Evolutionary conservation across 2,113 vertebrate genomes (phyloP).

Genomic region (Hyaena hyaena): DNA sequence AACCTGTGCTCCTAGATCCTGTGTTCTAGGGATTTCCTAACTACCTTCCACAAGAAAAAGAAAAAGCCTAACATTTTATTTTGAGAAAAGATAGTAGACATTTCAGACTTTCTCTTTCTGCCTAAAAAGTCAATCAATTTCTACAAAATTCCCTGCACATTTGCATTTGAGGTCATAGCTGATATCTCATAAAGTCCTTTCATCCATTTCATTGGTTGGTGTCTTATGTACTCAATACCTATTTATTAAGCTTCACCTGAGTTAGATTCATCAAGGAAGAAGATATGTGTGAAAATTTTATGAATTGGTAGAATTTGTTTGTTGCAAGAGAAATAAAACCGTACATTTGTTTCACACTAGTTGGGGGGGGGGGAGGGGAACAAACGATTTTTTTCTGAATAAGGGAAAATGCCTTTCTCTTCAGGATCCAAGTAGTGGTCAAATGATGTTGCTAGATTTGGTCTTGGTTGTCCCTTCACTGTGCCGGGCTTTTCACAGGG

Average conservation of each 20-base stretch:
- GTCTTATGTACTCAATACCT: background rate
- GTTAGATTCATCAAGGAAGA: constrained; percentile 28
- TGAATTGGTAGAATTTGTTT: constrained; percentile 37
- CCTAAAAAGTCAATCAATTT: background rate
- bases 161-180: background rate
- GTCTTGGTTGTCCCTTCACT: background rate
- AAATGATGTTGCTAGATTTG: background rate
- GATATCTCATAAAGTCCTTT: background rate
- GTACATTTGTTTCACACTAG: constrained; percentile 14
- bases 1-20: background rate
- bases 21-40: background rate
- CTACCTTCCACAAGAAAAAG: background rate
- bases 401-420: background rate
- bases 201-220: background rate
- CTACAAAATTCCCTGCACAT: background rate
- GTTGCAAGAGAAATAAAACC: background rate
- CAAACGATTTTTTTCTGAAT: background rate
- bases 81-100: constrained; percentile 17
- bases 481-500: background rate
- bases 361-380: background rate
- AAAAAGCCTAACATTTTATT: background rate
- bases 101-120: constrained; percentile 1
- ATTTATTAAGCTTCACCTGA: constrained; percentile 22
- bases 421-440: background rate
- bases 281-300: background rate